These are phyloP conservation scores for Eunapius fragilis DNA, from an alignment of 37 sponge, comb jelly and placozoan species.

Conservation along the genomic window DNA sequence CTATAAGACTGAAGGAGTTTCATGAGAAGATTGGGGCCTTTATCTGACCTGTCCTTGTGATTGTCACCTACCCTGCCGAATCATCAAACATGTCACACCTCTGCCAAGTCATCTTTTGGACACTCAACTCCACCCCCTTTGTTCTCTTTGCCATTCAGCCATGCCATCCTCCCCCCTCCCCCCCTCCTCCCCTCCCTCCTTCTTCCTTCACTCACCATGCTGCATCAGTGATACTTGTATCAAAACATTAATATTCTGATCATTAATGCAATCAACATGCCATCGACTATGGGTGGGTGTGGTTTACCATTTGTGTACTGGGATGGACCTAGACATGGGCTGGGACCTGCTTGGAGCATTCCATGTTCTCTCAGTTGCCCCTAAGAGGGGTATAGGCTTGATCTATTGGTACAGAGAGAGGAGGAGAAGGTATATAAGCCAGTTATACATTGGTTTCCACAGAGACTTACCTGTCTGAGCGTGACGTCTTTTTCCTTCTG, in stretches of 20 bases:
- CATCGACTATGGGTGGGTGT: neutral
- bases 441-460: neutral
- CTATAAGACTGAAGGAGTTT: slow-evolving; percentile 78
- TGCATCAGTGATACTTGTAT: neutral
- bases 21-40: slow-evolving; percentile 60
- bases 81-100: slow-evolving; percentile 3
- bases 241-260: neutral
- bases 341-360: slow-evolving; percentile 18
- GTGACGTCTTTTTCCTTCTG: slow-evolving; percentile 31
- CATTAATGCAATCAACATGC: neutral
- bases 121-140: neutral
- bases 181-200: too few relatives aligned
- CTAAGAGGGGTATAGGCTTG: slow-evolving; percentile 78
- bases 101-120: neutral
- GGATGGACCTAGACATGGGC: slow-evolving; percentile 26
- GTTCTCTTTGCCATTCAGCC: neutral
- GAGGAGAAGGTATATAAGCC: neutral
- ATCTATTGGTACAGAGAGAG: slow-evolving; percentile 29
- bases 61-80: neutral
- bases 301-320: slow-evolving; percentile 54
- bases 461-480: slow-evolving; percentile 60
- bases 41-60: slow-evolving; percentile 14
- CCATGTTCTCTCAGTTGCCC: slow-evolving; percentile 77
- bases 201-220: neutral
- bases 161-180: too few relatives aligned